Conservation (phyloP, 1,140 invertebrate genomes). For the Monochamus saltuarius region DNA sequence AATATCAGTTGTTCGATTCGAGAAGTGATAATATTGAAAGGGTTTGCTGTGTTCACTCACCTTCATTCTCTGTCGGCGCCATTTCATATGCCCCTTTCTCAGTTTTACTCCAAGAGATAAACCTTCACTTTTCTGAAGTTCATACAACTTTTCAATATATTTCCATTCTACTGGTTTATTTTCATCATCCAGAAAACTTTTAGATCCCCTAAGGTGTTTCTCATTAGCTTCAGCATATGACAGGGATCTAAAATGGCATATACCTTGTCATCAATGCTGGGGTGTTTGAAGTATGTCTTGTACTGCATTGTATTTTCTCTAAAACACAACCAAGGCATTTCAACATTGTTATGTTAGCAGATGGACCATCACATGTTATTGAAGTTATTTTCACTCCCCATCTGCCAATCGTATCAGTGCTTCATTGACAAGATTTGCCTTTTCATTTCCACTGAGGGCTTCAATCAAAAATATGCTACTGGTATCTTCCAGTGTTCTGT, state of each 20-base stretch:
- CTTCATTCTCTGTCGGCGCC: slow-evolving; percentile 6
- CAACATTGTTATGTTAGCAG: not conserved
- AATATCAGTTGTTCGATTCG: too few species aligned
- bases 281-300: too few species aligned
- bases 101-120: not conserved
- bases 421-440: not conserved
- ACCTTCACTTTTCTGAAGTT: not conserved
- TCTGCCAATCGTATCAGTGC: not conserved
- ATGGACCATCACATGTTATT: not conserved
- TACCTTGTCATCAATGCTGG: too few species aligned
- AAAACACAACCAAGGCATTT: not conserved
- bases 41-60: not conserved
- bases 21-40: not conserved
- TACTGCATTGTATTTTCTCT: too few species aligned
- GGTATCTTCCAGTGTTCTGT: not conserved
- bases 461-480: not conserved
- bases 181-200: slow-evolving; percentile 2
- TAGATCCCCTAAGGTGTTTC: slow-evolving; percentile 4
- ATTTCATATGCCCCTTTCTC: slow-evolving; percentile 9
- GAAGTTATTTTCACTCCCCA: not conserved
- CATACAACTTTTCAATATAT: slow-evolving; percentile 4
- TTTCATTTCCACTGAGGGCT: slow-evolving; percentile 7
- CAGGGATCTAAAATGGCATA: slow-evolving; percentile 3
- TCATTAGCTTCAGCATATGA: slow-evolving; percentile 17
- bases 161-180: not conserved